These are phyloP conservation scores for Sesia bembeciformis DNA, from an alignment of 2,888 invertebrate species.

Conservation along the genomic window DNA sequence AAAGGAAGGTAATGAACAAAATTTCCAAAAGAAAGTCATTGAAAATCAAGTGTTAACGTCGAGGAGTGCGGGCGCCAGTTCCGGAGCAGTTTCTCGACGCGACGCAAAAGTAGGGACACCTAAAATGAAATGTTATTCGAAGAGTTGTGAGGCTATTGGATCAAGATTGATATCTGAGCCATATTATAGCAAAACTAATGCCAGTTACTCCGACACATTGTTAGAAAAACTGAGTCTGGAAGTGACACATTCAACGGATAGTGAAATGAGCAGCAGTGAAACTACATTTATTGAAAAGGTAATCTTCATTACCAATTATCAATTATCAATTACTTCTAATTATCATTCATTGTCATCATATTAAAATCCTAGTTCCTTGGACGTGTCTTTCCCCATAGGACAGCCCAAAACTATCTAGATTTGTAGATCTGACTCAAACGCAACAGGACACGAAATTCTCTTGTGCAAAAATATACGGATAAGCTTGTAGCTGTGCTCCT, in stretches of 20 bases:
- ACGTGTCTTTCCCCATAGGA: no score
- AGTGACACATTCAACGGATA: slow-evolving; percentile 29
- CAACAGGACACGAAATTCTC: no score
- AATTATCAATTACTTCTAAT: no score
- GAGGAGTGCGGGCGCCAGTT: slow-evolving; percentile 40
- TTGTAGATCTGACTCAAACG: no score
- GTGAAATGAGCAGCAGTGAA: slow-evolving; percentile 19
- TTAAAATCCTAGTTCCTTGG: no score
- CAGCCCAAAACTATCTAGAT: no score
- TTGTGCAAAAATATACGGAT: no score
- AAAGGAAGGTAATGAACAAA: slow-evolving; percentile 14
- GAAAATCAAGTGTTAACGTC: slow-evolving; percentile 25
- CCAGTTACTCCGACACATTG: slow-evolving; percentile 49
- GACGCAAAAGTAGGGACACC: slow-evolving; percentile 51
- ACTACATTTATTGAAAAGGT: slow-evolving; percentile 11
- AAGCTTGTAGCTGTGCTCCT: no score
- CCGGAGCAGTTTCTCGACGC: slow-evolving; percentile 25
- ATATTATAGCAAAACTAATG: slow-evolving; percentile 26
- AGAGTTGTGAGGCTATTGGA: slow-evolving; percentile 58
- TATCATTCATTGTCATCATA: no score
- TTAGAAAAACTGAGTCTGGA: slow-evolving; percentile 45
- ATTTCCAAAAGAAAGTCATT: slow-evolving; percentile 5
- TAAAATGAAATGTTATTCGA: slow-evolving; percentile 43
- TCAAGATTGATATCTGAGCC: slow-evolving; percentile 28
- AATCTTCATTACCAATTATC: no score